These are phyloP conservation scores for Myocastor coypus DNA, from an alignment of 2,113 vertebrate genomes.

Conservation along the genomic window DNA sequence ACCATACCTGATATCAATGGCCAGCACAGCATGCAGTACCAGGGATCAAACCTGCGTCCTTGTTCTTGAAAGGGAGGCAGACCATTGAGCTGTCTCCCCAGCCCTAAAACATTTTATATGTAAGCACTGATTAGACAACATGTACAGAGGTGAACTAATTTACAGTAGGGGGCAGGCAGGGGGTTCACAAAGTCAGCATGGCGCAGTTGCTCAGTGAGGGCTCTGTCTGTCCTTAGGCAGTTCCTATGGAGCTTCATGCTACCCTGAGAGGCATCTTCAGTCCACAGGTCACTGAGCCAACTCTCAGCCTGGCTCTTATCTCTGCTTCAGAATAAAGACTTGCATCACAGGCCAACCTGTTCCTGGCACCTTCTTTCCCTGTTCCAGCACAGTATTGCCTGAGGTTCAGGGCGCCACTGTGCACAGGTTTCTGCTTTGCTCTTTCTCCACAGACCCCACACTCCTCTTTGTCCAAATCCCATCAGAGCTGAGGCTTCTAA, in stretches of 20 bases:
- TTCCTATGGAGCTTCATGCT: conserved; percentile 95
- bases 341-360: background rate
- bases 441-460: background rate
- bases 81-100: too few species aligned
- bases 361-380: background rate
- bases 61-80: too few species aligned
- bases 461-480: background rate
- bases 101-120: too few species aligned
- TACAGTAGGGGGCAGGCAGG: too few species aligned
- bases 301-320: background rate
- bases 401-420: background rate
- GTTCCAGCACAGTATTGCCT: too few species aligned
- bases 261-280: conserved; percentile 98
- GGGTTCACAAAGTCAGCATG: background rate
- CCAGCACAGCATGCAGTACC: too few species aligned
- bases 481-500: background rate
- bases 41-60: too few species aligned
- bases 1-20: too few species aligned
- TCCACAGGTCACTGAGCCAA: conserved; percentile 93
- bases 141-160: too few species aligned
- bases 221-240: background rate
- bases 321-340: background rate
- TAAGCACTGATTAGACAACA: too few species aligned
- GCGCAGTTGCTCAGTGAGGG: background rate
- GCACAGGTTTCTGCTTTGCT: background rate